These are phyloP conservation scores for Channa striata DNA, from an alignment of 2,797 vertebrate genomes.

Conservation along the genomic window DNA sequence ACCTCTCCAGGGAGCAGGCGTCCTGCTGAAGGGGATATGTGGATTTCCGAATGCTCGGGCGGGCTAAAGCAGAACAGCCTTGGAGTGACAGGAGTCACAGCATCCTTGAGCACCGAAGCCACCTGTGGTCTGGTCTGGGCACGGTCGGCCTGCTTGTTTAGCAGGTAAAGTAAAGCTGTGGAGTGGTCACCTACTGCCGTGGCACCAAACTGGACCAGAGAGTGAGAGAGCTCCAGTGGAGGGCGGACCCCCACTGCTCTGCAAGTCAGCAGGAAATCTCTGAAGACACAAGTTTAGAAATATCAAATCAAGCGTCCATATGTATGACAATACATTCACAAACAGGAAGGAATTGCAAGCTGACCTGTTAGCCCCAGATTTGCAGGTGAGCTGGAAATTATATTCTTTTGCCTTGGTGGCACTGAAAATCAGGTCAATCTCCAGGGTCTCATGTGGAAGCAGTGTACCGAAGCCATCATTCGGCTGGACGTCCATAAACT, in stretches of 20 bases:
- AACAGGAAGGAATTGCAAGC: background rate
- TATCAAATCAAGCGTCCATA: background rate
- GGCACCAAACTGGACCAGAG: conserved; percentile 88
- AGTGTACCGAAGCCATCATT: conserved; percentile 91
- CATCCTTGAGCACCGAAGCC: conserved; percentile 60
- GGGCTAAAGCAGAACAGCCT: conserved; percentile 87
- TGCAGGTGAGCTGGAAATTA: conserved; percentile 89
- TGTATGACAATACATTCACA: background rate
- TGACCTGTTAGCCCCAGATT: conserved; percentile 90
- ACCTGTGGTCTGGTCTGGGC: conserved; percentile 68
- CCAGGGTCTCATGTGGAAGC: conserved; percentile 89
- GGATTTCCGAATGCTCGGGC: conserved; percentile 84
- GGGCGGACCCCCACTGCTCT: conserved; percentile 87
- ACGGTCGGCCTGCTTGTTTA: conserved; percentile 73
- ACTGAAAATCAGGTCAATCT: conserved; percentile 89
- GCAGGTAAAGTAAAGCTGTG: conserved; percentile 83
- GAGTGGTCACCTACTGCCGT: conserved; percentile 87
- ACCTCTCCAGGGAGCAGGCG: conserved; percentile 91
- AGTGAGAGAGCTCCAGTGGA: conserved; percentile 90
- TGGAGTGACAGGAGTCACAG: conserved; percentile 70
- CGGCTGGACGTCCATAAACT: conserved; percentile 94
- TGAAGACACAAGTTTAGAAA: conserved; percentile 55
- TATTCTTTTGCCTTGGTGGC: conserved; percentile 85
- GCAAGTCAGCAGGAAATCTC: conserved; percentile 90
- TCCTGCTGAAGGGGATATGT: conserved; percentile 86